Percentiles rank a stretch among this genome's conserved stretches.
These are phyloP conservation scores for Lepus oiostolus DNA, from an alignment of 2,797 vertebrate species.

Conservation along the genomic window DNA sequence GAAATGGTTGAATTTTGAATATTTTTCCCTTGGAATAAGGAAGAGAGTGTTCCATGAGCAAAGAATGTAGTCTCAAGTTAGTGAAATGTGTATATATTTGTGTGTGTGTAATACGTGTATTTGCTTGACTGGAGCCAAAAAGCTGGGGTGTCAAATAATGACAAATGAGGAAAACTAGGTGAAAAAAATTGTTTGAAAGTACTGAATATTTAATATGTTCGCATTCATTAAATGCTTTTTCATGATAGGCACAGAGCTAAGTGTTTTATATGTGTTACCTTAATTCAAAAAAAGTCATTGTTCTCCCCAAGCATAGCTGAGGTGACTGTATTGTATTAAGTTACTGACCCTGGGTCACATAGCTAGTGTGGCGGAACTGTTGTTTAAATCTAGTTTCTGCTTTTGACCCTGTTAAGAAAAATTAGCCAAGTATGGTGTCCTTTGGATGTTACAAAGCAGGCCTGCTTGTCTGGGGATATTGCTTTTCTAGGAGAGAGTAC, in stretches of 20 bases:
- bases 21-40: not conserved
- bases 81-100: not conserved
- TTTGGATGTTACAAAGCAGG: not conserved
- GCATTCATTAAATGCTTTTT: not conserved
- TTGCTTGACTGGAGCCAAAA: not conserved
- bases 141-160: not conserved
- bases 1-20: not conserved
- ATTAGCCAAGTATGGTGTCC: not conserved
- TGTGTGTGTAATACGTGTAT: not conserved
- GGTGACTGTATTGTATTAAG: not conserved
- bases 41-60: not conserved
- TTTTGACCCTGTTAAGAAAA: slow-evolving; percentile 24
- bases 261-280: too few species aligned
- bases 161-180: not conserved
- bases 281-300: not conserved
- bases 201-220: not conserved
- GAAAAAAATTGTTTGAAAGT: not conserved
- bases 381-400: not conserved
- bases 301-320: not conserved
- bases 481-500: not conserved
- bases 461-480: not conserved
- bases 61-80: not conserved
- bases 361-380: not conserved
- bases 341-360: not conserved
- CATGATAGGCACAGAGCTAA: not conserved